phyloP scores from a whole-genome alignment of 1,140 invertebrate species.

The Choristoneura fumiferana region DNA sequence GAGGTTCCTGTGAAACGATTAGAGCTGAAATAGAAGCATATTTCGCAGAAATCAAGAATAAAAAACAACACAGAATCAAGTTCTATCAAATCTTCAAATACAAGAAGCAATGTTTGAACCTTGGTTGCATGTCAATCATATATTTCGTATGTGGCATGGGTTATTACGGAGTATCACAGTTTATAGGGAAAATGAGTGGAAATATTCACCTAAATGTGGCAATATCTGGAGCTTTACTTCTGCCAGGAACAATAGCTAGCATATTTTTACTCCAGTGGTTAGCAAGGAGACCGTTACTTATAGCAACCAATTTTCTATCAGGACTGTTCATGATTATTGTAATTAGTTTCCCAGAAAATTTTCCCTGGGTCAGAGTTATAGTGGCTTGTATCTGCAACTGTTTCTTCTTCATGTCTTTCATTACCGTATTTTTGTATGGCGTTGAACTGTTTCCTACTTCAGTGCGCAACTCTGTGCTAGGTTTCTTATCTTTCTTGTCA shows the following conservation, averaged over 20 bases:
- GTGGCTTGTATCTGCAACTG: conserved; percentile 70
- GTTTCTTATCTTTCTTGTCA: conserved; percentile 75
- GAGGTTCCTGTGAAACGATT: neutral
- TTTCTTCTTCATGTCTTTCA: conserved; percentile 78
- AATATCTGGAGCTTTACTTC: conserved; percentile 65
- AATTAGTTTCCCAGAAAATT: neutral
- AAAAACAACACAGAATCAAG: neutral
- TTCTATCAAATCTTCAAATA: conserved; percentile 6
- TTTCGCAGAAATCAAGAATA: neutral
- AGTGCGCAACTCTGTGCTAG: conserved; percentile 78
- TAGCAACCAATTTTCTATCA: neutral
- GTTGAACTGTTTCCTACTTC: conserved; percentile 80
- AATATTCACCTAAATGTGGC: conserved; percentile 83
- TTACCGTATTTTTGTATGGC: conserved; percentile 78
- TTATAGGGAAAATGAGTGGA: conserved; percentile 81
- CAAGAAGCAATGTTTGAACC: neutral
- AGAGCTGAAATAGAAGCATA: conserved; percentile 4
- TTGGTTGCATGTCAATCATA: conserved; percentile 76
- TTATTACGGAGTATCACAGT: conserved; percentile 83
- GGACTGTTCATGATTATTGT: neutral
- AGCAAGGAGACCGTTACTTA: neutral
- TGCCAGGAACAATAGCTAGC: neutral
- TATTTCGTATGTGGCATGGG: conserved; percentile 83
- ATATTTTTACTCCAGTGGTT: neutral
- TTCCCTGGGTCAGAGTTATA: neutral